Conservation (phyloP, 2,797 vertebrate genomes). For the Diceros bicornis region DNA sequence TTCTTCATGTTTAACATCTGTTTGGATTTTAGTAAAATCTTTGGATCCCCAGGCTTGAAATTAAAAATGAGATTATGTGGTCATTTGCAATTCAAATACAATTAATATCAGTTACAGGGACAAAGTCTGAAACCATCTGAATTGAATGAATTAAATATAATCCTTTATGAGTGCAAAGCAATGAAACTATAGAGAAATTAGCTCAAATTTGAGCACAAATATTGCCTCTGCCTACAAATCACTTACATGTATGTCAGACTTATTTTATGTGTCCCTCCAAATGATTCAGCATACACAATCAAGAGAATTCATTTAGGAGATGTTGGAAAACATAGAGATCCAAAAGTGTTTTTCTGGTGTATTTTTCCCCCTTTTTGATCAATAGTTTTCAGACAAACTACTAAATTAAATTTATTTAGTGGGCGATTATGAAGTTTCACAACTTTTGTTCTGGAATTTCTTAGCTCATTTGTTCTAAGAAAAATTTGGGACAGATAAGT, state of each 20-base stretch:
- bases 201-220: slow-evolving; percentile 63
- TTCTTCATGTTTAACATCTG: slow-evolving; percentile 64
- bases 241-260: background rate
- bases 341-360: slow-evolving; percentile 9
- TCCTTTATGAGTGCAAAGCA: slow-evolving; percentile 61
- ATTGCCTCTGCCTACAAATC: slow-evolving; percentile 41
- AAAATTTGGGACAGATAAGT: background rate
- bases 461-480: slow-evolving; percentile 40
- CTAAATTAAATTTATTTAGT: slow-evolving; percentile 67
- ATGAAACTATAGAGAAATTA: slow-evolving; percentile 62
- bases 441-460: slow-evolving; percentile 65
- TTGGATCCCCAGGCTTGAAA: slow-evolving; percentile 55
- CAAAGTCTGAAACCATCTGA: slow-evolving; percentile 70
- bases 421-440: background rate
- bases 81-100: slow-evolving; percentile 81
- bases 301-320: slow-evolving; percentile 61
- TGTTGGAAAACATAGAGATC: background rate
- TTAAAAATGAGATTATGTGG: slow-evolving; percentile 74
- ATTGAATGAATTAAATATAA: slow-evolving; percentile 64
- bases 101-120: slow-evolving; percentile 76
- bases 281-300: background rate
- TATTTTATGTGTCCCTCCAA: background rate
- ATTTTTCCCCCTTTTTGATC: slow-evolving; percentile 45
- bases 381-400: slow-evolving; percentile 65
- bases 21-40: slow-evolving; percentile 68